Base-by-base conservation (phyloP, 2,113 vertebrate species). In the Melanerpes formicivorus region DNA sequence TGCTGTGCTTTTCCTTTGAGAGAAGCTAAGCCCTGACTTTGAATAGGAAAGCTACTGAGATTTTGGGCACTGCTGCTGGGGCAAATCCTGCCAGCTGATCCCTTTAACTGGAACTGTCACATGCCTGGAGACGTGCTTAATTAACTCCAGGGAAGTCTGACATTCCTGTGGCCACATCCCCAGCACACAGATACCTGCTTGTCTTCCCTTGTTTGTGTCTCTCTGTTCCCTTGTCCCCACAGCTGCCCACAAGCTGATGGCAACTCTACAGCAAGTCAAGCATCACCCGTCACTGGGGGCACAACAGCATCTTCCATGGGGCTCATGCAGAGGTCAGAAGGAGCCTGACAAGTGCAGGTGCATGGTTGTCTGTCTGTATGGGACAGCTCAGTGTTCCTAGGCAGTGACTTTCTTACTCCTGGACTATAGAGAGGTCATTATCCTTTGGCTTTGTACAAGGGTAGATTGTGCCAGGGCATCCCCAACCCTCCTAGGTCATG, bases 401-500 rank as follows among this genome's bases (percentile, higher is more conserved):
- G 65, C 40, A 63, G 14, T 27, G 50, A 70, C 8, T 27, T 67
- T 58, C 14, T 29, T 74, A 3, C 2, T 17, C 44, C 58, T 64
- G 65, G 65, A 29, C 40, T 62, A 27, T 15, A 30, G 42, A 80
- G 8, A 54, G 18, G 40, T 11, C 29, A 11, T 12, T 79, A 44
- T 23, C 18, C 75, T 58, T 78, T 0, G 1, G 32, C 16, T 60
- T 59, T 64, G 11, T n/a, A 18, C 75, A 87, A 67, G 14, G 25
- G 27, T 13, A 42, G 26, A 11, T 67, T 3, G 2, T 15, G 7
- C 6, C 62, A 60, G 44, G 6, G 19, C 9, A 2, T 85, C 46
- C 32, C 15, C 30, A 18, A 4, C 19, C 37, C 11, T 40, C 54
- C 48, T 2, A 0, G 3, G 18, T 12, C 2, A 1, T 1, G 11